These are phyloP conservation scores for Acronicta aceris DNA, from an alignment of 2,888 invertebrate species.

Conservation along the genomic window DNA sequence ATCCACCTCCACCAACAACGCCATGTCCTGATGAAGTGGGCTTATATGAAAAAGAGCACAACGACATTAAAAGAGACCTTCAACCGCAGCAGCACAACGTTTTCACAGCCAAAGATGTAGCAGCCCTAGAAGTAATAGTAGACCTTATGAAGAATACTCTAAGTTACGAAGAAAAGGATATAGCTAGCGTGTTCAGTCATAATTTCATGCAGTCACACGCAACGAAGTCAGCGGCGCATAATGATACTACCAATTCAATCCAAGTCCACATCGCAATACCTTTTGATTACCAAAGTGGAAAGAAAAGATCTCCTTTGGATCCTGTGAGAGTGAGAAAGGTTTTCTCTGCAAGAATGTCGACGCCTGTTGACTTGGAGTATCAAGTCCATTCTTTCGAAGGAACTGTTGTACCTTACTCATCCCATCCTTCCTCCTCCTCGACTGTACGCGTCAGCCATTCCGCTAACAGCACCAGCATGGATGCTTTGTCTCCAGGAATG, in stretches of 20 bases:
- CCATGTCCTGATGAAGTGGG: rapidly evolving
- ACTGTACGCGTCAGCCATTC: too few species aligned
- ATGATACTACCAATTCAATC: conserved; percentile 62
- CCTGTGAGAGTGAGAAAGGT: conserved; percentile 68
- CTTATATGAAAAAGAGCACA: neutral
- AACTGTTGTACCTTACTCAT: conserved; percentile 1
- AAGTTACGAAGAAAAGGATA: conserved; percentile 51
- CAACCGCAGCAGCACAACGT: conserved; percentile 33
- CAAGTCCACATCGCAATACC: conserved; percentile 79
- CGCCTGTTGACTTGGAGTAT: conserved; percentile 79
- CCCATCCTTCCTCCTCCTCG: too few species aligned
- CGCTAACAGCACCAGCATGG: neutral
- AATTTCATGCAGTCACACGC: neutral
- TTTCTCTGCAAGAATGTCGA: conserved; percentile 74
- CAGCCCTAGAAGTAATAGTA: conserved; percentile 75
- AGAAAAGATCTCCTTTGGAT: conserved; percentile 64
- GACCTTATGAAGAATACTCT: conserved; percentile 70
- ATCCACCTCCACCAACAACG: neutral
- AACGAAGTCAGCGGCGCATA: conserved; percentile 4
- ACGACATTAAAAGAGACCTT: conserved; percentile 49
- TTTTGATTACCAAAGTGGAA: conserved; percentile 52
- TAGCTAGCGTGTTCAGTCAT: conserved; percentile 2
- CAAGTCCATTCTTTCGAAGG: conserved; percentile 72
- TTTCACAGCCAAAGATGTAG: conserved; percentile 76
- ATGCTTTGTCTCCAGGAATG: conserved; percentile 65